Conservation (phyloP, 2,888 invertebrate genomes). For the Trissoscelio sp. region DNA sequence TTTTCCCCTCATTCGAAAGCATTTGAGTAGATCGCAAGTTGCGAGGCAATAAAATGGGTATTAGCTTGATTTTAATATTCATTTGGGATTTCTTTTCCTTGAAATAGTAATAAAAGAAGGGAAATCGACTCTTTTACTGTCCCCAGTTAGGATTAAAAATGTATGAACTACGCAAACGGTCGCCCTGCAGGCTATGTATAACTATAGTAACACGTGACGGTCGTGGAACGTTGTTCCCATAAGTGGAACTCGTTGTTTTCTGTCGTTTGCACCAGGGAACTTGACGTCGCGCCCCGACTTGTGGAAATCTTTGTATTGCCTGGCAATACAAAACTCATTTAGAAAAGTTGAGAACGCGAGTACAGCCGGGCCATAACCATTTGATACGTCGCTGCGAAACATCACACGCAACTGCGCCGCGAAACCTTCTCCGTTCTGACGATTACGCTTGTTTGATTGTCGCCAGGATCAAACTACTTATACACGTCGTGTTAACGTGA, state of each 20-base stretch:
- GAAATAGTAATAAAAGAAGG: conserved; percentile 41
- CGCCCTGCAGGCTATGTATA: conserved; percentile 38
- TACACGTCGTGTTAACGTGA: conserved; percentile 39
- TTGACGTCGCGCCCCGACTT: not conserved
- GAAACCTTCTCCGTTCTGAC: conserved; percentile 23
- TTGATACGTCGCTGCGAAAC: conserved; percentile 52
- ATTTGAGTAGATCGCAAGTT: conserved; percentile 17
- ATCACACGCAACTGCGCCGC: conserved; percentile 48
- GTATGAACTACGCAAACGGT: conserved; percentile 52
- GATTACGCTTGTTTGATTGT: conserved; percentile 55
- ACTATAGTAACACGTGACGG: conserved; percentile 38
- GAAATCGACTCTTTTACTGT: conserved; percentile 52
- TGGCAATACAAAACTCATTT: conserved; percentile 56
- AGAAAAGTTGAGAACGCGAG: conserved; percentile 40
- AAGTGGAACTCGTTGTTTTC: conserved; percentile 58
- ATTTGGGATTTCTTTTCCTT: conserved; percentile 45
- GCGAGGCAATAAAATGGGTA: conserved; percentile 35
- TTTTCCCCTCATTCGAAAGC: conserved; percentile 4
- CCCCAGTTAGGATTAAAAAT: conserved; percentile 59
- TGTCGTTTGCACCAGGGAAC: conserved; percentile 21
- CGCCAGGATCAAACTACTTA: conserved; percentile 31
- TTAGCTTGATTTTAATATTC: conserved; percentile 58
- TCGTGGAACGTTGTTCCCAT: conserved; percentile 20
- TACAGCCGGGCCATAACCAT: conserved; percentile 30
- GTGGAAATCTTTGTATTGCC: conserved; percentile 4